Evolutionary conservation across 2,113 vertebrate genomes (phyloP).

Genomic region (Mormyrus iriodes): DNA sequence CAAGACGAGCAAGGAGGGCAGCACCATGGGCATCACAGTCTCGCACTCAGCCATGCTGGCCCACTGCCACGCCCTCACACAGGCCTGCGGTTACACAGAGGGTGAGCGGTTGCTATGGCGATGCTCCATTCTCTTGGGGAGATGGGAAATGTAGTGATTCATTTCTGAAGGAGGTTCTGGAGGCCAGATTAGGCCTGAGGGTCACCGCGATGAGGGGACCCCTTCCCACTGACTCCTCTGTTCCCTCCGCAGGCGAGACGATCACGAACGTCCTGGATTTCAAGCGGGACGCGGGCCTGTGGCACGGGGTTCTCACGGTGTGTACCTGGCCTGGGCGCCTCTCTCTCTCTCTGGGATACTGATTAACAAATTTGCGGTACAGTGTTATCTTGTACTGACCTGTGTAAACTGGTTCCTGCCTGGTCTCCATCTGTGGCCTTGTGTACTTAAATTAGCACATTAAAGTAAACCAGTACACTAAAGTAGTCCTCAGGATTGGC

Average conservation of each 20-base stretch:
- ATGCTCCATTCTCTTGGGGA: background rate
- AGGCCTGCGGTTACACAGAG: constrained; percentile 88
- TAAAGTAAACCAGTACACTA: background rate
- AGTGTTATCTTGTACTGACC: background rate
- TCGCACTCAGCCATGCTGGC: constrained; percentile 81
- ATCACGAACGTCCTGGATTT: constrained; percentile 94
- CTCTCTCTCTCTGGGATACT: background rate
- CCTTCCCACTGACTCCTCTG: background rate
- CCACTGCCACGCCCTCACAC: constrained; percentile 82
- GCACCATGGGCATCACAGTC: constrained; percentile 85
- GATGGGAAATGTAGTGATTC: background rate
- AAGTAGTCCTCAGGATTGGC: background rate
- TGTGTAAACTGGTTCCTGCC: background rate
- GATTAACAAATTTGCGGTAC: background rate
- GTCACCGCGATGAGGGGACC: background rate
- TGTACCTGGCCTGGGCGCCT: constrained; percentile 45
- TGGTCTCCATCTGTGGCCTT: background rate
- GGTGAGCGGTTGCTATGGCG: constrained; percentile 57
- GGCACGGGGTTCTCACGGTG: constrained; percentile 90
- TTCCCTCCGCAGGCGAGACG: constrained; percentile 72
- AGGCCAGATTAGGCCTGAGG: background rate
- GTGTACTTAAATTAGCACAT: background rate
- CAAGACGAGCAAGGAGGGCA: constrained; percentile 93
- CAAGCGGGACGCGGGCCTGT: constrained; percentile 90
- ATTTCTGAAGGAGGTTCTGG: background rate